Evolutionary conservation across 23 tunicate genomes (phyloP).

Genomic region (Oikopleura vanhoeffeni): DNA sequence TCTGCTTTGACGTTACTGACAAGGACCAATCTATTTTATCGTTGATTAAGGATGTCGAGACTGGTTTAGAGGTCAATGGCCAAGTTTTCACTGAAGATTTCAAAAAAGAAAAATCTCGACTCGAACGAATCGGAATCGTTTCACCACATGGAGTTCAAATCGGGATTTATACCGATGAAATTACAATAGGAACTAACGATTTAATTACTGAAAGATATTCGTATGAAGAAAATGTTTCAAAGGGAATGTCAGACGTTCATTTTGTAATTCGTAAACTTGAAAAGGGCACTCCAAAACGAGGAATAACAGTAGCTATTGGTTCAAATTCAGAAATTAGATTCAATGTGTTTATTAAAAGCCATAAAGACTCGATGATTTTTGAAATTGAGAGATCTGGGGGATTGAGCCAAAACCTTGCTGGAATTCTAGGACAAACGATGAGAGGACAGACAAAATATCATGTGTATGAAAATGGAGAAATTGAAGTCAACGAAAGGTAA

Average conservation of each 20-base stretch:
- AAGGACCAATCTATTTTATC: background rate
- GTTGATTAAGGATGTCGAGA: background rate
- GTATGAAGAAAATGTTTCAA: background rate
- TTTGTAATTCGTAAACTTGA: background rate
- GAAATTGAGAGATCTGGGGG: background rate
- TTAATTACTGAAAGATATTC: background rate
- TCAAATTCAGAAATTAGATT: background rate
- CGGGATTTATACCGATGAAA: background rate
- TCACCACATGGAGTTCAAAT: background rate
- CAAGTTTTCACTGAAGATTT: background rate
- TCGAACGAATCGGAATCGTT: background rate
- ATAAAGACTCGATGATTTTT: background rate
- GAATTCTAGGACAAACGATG: background rate
- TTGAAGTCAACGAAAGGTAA: background rate
- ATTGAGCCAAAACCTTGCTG: background rate
- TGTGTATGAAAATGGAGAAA: background rate
- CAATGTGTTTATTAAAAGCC: background rate
- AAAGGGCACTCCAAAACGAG: conserved; percentile 6
- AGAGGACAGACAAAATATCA: background rate
- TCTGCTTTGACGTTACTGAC: background rate
- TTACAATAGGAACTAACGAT: background rate
- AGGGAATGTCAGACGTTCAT: background rate
- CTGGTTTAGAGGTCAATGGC: background rate
- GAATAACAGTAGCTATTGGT: background rate
- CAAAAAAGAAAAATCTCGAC: background rate